phyloP scores from a whole-genome alignment of 2,797 vertebrate species.

The Thamnophis elegans region DNA sequence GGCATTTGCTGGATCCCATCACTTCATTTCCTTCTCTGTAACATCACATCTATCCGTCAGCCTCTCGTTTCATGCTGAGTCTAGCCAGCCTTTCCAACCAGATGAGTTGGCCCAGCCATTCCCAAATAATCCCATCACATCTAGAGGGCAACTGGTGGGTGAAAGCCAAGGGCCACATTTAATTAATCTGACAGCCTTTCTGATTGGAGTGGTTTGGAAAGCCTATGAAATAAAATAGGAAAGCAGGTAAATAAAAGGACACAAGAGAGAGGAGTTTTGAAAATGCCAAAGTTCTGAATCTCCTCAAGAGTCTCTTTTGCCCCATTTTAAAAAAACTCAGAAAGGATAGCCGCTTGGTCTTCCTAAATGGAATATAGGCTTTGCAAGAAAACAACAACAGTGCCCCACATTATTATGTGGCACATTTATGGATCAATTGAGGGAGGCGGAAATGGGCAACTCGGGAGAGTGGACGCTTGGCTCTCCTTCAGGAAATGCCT shows the following conservation, averaged over 20 bases:
- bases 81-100: neutral
- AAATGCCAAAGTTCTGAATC: neutral
- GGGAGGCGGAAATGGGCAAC: conserved; percentile 48
- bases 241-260: neutral
- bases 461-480: conserved; percentile 72
- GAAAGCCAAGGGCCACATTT: neutral
- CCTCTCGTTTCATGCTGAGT: neutral
- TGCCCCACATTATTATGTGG: neutral
- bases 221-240: neutral
- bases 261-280: neutral
- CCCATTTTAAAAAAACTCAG: neutral
- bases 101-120: neutral
- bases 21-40: neutral
- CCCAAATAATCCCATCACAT: neutral
- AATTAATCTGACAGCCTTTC: neutral
- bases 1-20: neutral
- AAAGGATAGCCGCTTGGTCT: too few species aligned
- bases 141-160: neutral
- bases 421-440: neutral
- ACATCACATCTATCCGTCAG: neutral
- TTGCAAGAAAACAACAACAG: neutral
- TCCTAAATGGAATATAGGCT: neutral
- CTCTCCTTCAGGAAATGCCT: conserved; percentile 81
- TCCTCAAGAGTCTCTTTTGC: neutral
- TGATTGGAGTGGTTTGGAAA: neutral